Percentiles rank a stretch among this genome's conserved stretches.
These are phyloP conservation scores for Limonius californicus DNA, from an alignment of 1,140 invertebrate genomes.

Conservation along the genomic window DNA sequence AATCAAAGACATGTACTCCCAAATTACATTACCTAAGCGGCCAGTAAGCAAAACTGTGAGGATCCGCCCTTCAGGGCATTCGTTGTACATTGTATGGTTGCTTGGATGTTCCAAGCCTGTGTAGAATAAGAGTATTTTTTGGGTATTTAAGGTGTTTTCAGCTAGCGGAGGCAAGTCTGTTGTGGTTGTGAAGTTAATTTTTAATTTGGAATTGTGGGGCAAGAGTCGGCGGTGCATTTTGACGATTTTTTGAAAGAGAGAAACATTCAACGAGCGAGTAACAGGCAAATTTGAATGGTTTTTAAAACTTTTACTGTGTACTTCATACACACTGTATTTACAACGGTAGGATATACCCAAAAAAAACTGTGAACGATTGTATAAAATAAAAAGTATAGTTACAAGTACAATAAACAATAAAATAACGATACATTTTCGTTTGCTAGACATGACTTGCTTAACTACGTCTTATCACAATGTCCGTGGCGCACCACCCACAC, in stretches of 20 bases:
- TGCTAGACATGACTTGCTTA: constrained; percentile 47
- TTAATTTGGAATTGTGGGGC: too few species aligned
- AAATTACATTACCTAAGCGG: neutral
- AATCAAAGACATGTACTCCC: neutral
- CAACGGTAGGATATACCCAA: constrained; percentile 42
- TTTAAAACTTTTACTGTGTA: constrained; percentile 42
- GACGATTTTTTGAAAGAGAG: too few species aligned
- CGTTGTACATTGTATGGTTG: too few species aligned
- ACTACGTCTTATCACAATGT: constrained; percentile 48
- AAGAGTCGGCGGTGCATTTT: too few species aligned
- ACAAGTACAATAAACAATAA: constrained; percentile 47
- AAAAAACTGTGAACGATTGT: constrained; percentile 44
- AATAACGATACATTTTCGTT: constrained; percentile 45
- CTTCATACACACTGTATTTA: constrained; percentile 45
- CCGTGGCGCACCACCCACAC: constrained; percentile 45
- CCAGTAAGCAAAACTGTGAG: neutral
- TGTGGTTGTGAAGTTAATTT: too few species aligned
- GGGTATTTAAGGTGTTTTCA: too few species aligned
- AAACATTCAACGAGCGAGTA: neutral
- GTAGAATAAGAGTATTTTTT: too few species aligned
- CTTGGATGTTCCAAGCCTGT: too few species aligned
- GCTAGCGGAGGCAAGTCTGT: too few species aligned
- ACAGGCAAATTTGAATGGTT: neutral
- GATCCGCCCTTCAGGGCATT: neutral
- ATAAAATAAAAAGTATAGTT: constrained; percentile 47